Evolutionary conservation across 2,888 invertebrate species (phyloP).

Genomic region (Schizaphis graminum): DNA sequence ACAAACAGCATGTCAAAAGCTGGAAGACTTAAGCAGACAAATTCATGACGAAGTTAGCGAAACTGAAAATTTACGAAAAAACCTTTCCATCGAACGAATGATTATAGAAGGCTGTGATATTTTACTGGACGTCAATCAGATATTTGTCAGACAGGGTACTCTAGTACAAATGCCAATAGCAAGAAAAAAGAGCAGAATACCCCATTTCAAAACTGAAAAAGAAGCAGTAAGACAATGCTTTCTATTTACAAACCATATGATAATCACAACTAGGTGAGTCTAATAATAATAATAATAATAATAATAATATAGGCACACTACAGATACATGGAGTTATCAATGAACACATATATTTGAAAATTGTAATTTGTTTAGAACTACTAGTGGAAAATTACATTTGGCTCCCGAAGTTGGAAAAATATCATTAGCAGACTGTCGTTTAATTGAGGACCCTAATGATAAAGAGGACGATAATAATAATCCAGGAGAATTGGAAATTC

Average conservation of each 20-base stretch:
- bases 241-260: slow-evolving; percentile 90
- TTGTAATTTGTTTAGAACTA: slow-evolving; percentile 72
- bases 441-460: slow-evolving; percentile 88
- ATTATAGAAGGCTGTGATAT: slow-evolving; percentile 95
- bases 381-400: slow-evolving; percentile 88
- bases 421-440: slow-evolving; percentile 84
- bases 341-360: not conserved
- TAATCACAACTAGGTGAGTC: slow-evolving; percentile 81
- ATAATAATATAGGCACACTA: not conserved
- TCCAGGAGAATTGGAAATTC: slow-evolving; percentile 47
- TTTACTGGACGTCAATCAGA: slow-evolving; percentile 91
- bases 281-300: not conserved
- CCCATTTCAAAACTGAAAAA: slow-evolving; percentile 78
- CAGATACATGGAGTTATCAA: not conserved
- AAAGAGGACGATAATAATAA: slow-evolving; percentile 80
- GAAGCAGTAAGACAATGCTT: slow-evolving; percentile 86
- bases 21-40: slow-evolving; percentile 87
- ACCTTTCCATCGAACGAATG: slow-evolving; percentile 92
- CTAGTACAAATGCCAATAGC: slow-evolving; percentile 81
- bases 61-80: slow-evolving; percentile 91
- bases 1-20: slow-evolving; percentile 87
- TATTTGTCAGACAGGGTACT: slow-evolving; percentile 89
- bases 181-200: slow-evolving; percentile 75
- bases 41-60: slow-evolving; percentile 95
- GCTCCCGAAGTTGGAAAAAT: slow-evolving; percentile 86